These are phyloP conservation scores for Coenonympha glycerion DNA, from an alignment of 2,888 invertebrate species.

Conservation along the genomic window DNA sequence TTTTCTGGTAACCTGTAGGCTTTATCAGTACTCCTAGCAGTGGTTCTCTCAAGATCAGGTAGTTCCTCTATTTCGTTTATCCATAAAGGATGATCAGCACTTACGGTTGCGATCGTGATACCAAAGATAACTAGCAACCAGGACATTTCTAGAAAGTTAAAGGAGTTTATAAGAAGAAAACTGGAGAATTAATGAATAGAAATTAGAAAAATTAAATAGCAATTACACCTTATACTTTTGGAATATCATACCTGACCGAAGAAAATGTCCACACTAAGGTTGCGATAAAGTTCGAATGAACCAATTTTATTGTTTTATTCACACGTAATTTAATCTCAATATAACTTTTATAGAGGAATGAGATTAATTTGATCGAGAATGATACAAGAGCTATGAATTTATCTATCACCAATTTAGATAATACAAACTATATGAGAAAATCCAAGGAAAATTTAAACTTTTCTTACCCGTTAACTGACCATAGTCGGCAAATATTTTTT, in stretches of 20 bases:
- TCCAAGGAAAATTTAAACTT: neutral
- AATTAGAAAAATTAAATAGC: neutral
- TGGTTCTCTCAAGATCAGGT: conserved; percentile 7
- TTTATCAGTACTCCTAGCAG: conserved; percentile 37
- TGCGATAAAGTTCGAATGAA: conserved; percentile 30
- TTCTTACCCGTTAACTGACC: no score
- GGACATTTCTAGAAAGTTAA: conserved; percentile 44
- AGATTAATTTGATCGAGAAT: neutral
- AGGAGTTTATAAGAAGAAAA: neutral
- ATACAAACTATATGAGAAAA: neutral
- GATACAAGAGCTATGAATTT: neutral
- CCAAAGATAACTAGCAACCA: conserved; percentile 33
- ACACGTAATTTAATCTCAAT: neutral
- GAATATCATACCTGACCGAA: conserved; percentile 13
- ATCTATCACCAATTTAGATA: neutral
- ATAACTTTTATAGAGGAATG: neutral
- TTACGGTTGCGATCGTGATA: conserved; percentile 39
- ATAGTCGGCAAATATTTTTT: no score
- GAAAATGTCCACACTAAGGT: conserved; percentile 38
- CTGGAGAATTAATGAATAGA: neutral
- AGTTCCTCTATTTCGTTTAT: conserved; percentile 47
- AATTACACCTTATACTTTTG: neutral
- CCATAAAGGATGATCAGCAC: conserved; percentile 49
- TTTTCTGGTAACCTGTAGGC: conserved; percentile 54
- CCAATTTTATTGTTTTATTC: neutral